Percentiles rank a stretch among this genome's conserved stretches.
Conservation (phyloP, 2,888 invertebrate genomes). For the Rotaria sp. region DNA sequence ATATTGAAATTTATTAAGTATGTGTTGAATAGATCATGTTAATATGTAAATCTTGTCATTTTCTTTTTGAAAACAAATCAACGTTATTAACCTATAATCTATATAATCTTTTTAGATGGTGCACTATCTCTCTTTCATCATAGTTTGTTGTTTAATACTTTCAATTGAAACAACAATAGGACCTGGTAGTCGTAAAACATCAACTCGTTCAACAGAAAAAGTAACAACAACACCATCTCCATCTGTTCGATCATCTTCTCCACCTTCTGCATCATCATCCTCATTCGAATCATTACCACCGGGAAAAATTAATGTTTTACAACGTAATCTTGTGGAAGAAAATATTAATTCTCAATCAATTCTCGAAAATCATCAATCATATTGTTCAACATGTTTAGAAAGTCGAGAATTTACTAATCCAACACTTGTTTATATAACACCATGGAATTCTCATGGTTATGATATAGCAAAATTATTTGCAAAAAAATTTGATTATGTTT, state of each 20-base stretch:
- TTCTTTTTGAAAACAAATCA: no score
- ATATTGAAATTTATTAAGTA: no score
- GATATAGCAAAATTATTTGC: conserved; percentile 75
- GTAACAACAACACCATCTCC: background rate
- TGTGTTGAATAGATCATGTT: no score
- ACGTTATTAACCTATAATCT: no score
- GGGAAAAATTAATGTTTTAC: background rate
- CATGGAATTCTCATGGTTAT: conserved; percentile 40
- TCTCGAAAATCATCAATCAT: conserved; percentile 27
- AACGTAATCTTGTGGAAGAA: conserved; percentile 7
- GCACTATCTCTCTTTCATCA: background rate
- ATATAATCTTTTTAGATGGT: background rate
- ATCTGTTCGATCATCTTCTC: background rate
- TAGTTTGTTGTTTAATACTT: background rate
- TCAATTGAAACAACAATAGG: background rate
- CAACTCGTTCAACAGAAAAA: background rate
- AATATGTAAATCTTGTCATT: no score
- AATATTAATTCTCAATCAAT: background rate
- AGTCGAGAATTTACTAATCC: conserved; percentile 25
- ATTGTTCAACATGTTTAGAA: conserved; percentile 32
- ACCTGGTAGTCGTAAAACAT: background rate
- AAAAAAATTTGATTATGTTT: conserved; percentile 75
- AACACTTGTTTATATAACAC: conserved; percentile 38
- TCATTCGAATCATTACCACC: background rate
- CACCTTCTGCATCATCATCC: background rate